phyloP scores from a whole-genome alignment of 2,888 invertebrate genomes.

The Tiliacea aurago region DNA sequence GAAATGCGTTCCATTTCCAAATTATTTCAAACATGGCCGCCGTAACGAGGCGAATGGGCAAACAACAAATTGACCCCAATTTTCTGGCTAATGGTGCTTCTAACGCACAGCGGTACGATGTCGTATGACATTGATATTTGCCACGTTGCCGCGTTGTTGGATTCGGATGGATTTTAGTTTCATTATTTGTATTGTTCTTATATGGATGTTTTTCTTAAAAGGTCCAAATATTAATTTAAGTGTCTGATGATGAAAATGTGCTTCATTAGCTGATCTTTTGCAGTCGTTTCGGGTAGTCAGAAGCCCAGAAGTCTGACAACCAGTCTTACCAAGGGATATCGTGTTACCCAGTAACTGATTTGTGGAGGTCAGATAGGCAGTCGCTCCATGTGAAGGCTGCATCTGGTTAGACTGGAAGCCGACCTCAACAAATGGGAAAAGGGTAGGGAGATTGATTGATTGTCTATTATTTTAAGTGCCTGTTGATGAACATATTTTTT shows the following conservation, averaged over 20 bases:
- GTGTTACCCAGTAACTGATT: no score
- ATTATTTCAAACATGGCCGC: conserved; percentile 70
- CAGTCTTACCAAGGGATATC: no score
- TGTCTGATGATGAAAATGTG: background rate
- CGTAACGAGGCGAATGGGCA: conserved; percentile 71
- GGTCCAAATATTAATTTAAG: background rate
- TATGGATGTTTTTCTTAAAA: background rate
- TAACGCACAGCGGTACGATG: conserved; percentile 34
- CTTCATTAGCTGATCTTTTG: no score
- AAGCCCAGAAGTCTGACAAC: no score
- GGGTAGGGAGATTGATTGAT: no score
- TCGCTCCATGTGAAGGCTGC: no score
- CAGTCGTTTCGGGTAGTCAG: no score
- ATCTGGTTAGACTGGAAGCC: no score
- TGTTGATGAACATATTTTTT: no score
- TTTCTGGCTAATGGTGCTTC: conserved; percentile 65
- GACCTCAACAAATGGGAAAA: no score
- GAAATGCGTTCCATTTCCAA: conserved; percentile 70
- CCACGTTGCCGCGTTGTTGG: conserved; percentile 45
- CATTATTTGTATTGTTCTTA: conserved; percentile 22
- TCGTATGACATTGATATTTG: conserved; percentile 65
- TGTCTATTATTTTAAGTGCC: no score
- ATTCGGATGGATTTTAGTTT: conserved; percentile 30
- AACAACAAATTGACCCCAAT: conserved; percentile 77
- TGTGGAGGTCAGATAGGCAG: no score